Evolutionary conservation across 92 coral and sea anemone species (phyloP).

Genomic region (Galaxea fascicularis): DNA sequence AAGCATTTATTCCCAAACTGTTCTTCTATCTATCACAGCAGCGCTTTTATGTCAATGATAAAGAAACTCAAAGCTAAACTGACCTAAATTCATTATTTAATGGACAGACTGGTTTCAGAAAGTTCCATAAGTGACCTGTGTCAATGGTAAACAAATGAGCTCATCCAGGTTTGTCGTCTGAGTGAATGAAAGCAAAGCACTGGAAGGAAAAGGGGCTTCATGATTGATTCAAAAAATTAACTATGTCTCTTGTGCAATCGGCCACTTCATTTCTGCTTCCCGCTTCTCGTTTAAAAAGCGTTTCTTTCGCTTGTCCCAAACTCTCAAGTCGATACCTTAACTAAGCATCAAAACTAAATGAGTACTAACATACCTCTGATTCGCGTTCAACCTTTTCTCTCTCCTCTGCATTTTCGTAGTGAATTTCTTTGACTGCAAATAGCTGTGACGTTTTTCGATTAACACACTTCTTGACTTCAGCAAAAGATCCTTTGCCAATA

Average conservation of each 20-base stretch:
- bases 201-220: neutral
- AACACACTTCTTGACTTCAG: conserved; percentile 88
- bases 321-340: conserved; percentile 8
- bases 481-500: conserved; percentile 89
- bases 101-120: too few species aligned
- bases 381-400: conserved; percentile 79
- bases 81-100: too few species aligned
- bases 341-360: neutral
- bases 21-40: too few species aligned
- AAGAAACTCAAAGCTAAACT: too few species aligned
- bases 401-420: conserved; percentile 61
- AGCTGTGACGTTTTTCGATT: conserved; percentile 74
- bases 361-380: conserved; percentile 66
- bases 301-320: neutral
- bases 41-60: too few species aligned
- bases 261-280: neutral
- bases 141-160: too few species aligned
- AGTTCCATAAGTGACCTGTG: too few species aligned
- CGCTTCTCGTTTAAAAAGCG: neutral
- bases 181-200: neutral
- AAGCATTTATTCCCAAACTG: too few species aligned
- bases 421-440: conserved; percentile 90
- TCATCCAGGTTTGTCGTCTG: too few species aligned
- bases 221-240: neutral
- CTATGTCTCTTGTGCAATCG: neutral